phyloP scores from a whole-genome alignment of 1,140 invertebrate species.

The Paraescarpia echinospica region DNA sequence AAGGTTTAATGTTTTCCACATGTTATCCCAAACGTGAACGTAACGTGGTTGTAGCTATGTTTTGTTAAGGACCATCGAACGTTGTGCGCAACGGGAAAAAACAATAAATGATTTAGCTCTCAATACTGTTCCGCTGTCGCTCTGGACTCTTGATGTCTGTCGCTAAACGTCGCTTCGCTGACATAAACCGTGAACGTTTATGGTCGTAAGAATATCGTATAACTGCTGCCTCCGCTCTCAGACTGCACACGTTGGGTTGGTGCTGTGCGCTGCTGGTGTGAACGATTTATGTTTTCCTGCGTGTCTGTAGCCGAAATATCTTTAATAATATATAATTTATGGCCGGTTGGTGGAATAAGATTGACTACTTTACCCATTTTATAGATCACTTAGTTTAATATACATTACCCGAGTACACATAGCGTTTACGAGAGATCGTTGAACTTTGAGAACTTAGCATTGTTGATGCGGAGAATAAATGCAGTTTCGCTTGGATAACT shows the following conservation, averaged over 20 bases:
- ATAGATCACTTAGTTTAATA: background rate
- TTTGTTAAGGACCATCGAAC: background rate
- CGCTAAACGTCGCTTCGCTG: background rate
- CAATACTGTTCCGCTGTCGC: background rate
- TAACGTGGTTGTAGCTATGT: background rate
- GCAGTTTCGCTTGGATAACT: background rate
- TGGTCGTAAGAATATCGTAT: background rate
- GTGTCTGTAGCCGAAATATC: background rate
- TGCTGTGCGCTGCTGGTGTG: background rate
- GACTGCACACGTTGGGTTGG: background rate
- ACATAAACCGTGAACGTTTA: background rate
- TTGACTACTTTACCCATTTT: background rate
- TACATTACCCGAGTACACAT: background rate
- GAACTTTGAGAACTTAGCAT: background rate
- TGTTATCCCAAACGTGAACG: background rate
- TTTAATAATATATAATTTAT: background rate
- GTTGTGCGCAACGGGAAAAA: background rate
- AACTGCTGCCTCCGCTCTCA: background rate
- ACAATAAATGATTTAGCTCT: background rate
- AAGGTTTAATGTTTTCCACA: no score
- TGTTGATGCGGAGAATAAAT: background rate
- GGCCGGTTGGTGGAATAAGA: background rate
- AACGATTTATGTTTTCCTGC: background rate
- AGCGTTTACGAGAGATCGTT: background rate
- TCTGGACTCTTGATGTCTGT: background rate